Evolutionary conservation across 2,888 invertebrate genomes (phyloP).

Genomic region (Villa cingulata): DNA sequence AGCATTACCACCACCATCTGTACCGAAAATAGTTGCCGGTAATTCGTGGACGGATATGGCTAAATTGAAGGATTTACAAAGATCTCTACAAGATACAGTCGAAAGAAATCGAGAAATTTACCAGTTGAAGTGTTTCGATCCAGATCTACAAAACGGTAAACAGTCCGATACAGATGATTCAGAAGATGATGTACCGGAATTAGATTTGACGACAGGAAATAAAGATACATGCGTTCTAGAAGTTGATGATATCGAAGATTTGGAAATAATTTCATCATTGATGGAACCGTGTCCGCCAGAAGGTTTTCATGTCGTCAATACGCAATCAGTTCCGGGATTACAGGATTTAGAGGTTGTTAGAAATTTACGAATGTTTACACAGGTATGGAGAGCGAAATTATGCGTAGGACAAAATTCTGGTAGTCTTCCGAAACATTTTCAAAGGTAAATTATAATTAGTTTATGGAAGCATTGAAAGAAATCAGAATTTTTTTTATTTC

Average conservation of each 20-base stretch:
- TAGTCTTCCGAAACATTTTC: slow-evolving; percentile 43
- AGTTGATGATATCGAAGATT: slow-evolving; percentile 73
- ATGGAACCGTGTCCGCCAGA: slow-evolving; percentile 61
- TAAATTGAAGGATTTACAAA: slow-evolving; percentile 53
- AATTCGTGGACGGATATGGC: slow-evolving; percentile 50
- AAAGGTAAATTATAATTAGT: slow-evolving; percentile 23
- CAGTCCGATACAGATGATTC: slow-evolving; percentile 49
- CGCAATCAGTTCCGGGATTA: slow-evolving; percentile 60
- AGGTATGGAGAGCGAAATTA: slow-evolving; percentile 59
- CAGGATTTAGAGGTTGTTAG: slow-evolving; percentile 51
- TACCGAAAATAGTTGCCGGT: slow-evolving; percentile 57
- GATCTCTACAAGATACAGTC: slow-evolving; percentile 53
- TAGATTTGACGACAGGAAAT: slow-evolving; percentile 56
- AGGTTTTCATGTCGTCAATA: slow-evolving; percentile 67
- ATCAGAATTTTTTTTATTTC: neutral
- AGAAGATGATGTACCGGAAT: slow-evolving; percentile 49
- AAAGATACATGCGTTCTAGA: slow-evolving; percentile 72
- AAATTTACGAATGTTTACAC: slow-evolving; percentile 72
- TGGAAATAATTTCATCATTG: slow-evolving; percentile 57
- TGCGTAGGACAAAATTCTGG: slow-evolving; percentile 38
- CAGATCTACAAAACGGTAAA: slow-evolving; percentile 20
- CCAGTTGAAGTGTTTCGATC: slow-evolving; percentile 42
- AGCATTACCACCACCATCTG: slow-evolving; percentile 60
- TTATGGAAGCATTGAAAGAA: neutral
- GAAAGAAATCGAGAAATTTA: slow-evolving; percentile 58